phyloP scores from a whole-genome alignment of 1,140 invertebrate species.

The Ephestia elutella region DNA sequence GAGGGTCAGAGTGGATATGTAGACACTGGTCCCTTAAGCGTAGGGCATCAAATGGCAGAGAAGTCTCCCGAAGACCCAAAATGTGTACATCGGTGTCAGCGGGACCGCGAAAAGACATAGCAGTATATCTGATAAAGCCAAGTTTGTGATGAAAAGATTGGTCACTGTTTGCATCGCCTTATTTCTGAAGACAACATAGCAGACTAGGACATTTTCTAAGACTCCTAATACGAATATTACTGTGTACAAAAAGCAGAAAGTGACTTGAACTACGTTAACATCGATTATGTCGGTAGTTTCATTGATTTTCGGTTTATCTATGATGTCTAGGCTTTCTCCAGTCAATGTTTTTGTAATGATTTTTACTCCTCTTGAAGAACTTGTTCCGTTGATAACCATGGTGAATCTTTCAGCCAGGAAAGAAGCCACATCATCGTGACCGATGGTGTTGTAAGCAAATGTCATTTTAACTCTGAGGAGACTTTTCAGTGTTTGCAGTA shows the following conservation, averaged over 20 bases:
- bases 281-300: constrained; percentile 77
- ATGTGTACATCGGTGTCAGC: constrained; percentile 94
- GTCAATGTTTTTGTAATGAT: constrained; percentile 61
- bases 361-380: constrained; percentile 39
- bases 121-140: constrained; percentile 95
- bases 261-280: constrained; percentile 80
- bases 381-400: constrained; percentile 51
- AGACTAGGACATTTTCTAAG: constrained; percentile 94
- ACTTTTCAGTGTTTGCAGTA: constrained; percentile 10
- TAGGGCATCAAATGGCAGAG: constrained; percentile 96
- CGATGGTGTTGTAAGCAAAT: constrained; percentile 26
- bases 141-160: constrained; percentile 97
- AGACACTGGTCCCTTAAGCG: constrained; percentile 93
- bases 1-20: constrained; percentile 96
- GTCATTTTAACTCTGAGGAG: constrained; percentile 26
- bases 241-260: constrained; percentile 89
- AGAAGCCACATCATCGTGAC: constrained; percentile 19
- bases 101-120: constrained; percentile 95
- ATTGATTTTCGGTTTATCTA: constrained; percentile 58
- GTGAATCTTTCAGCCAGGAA: constrained; percentile 28
- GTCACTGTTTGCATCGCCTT: constrained; percentile 98
- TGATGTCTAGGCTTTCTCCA: constrained; percentile 53
- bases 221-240: constrained; percentile 92
- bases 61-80: constrained; percentile 93
- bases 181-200: constrained; percentile 93